phyloP scores from a whole-genome alignment of 2,113 vertebrate species.

The Pseudonaja textilis region DNA sequence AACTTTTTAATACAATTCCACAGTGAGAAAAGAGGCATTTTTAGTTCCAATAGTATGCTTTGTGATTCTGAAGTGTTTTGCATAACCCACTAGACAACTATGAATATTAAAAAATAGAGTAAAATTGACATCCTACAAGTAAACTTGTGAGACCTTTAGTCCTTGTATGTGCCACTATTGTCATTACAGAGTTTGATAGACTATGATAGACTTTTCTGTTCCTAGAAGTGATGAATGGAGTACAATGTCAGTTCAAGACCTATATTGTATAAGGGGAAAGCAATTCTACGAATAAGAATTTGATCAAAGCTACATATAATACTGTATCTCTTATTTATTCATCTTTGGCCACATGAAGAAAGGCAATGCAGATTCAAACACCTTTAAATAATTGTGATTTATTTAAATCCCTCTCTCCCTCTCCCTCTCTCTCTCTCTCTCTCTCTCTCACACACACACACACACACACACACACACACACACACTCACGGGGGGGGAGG shows the following conservation, averaged over 20 bases:
- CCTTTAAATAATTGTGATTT: not conserved
- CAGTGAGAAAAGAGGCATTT: not conserved
- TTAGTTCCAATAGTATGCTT: not conserved
- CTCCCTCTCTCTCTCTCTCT: not conserved
- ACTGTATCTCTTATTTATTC: slow-evolving; percentile 20
- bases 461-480: not conserved
- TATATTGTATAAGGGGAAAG: slow-evolving; percentile 28
- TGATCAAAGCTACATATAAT: not conserved
- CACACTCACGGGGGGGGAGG: too few relatives aligned
- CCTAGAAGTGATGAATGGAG: slow-evolving; percentile 16
- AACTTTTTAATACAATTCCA: slow-evolving; percentile 7
- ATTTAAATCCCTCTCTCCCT: not conserved
- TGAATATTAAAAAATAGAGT: slow-evolving; percentile 17
- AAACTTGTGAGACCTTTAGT: slow-evolving; percentile 32
- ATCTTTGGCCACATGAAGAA: slow-evolving; percentile 4
- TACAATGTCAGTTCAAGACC: slow-evolving; percentile 32
- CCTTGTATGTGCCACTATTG: slow-evolving; percentile 16
- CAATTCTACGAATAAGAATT: slow-evolving; percentile 40
- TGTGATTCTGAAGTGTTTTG: not conserved
- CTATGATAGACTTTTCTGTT: not conserved
- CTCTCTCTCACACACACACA: too few relatives aligned
- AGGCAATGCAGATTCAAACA: not conserved
- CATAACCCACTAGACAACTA: slow-evolving; percentile 1
- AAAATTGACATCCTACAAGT: slow-evolving; percentile 16
- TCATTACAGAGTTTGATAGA: slow-evolving; percentile 36